A percentile compares a stretch with the other conserved stretches of the same genome.
Evolutionary conservation across 2,797 vertebrate species (phyloP).

Genomic region (Momotus momota): DNA sequence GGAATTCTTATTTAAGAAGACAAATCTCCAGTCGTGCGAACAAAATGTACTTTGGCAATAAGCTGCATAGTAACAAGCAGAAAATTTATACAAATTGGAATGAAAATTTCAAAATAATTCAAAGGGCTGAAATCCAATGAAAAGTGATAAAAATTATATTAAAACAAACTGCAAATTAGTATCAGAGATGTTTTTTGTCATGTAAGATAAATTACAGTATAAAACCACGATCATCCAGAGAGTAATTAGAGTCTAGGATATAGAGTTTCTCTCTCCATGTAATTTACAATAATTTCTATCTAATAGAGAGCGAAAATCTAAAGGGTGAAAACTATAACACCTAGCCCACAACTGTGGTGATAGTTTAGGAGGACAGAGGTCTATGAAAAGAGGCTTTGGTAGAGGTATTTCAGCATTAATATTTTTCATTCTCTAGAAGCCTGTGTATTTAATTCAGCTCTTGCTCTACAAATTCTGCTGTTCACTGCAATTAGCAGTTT

Average conservation of each 20-base stretch:
- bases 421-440: background rate
- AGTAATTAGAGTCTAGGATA: background rate
- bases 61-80: background rate
- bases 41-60: background rate
- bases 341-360: background rate
- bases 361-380: background rate
- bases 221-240: background rate
- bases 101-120: background rate
- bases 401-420: background rate
- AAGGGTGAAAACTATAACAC: background rate
- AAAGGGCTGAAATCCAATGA: background rate
- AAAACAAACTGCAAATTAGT: background rate
- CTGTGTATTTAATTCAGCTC: background rate
- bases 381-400: background rate
- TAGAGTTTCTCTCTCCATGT: background rate
- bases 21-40: background rate
- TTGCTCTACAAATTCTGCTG: background rate
- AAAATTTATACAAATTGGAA: background rate
- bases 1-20: background rate
- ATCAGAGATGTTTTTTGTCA: background rate
- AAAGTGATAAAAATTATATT: background rate
- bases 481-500: background rate
- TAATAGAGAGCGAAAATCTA: background rate
- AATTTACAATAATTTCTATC: background rate
- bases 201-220: background rate